These are phyloP conservation scores for Cataglyphis altisquamis DNA, from an alignment of 2,888 invertebrate species.

Conservation along the genomic window DNA sequence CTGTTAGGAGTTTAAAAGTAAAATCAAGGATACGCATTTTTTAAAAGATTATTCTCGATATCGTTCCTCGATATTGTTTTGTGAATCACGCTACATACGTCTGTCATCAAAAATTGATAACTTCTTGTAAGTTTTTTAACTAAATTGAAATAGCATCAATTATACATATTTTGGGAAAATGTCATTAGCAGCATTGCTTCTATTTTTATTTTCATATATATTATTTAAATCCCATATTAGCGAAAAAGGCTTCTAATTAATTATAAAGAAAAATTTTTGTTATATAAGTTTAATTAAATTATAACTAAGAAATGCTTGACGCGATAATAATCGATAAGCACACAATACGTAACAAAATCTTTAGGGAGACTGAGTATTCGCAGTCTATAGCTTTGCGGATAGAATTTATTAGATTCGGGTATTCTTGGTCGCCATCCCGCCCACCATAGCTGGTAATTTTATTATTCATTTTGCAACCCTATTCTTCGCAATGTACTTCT, in stretches of 20 bases:
- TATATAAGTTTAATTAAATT: neutral
- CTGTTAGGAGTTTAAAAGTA: neutral
- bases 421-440: neutral
- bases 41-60: neutral
- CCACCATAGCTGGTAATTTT: neutral
- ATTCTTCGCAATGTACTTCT: neutral
- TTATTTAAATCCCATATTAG: neutral
- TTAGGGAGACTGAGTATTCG: neutral
- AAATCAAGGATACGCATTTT: neutral
- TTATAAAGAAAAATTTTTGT: neutral
- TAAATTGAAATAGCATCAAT: neutral
- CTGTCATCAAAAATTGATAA: neutral
- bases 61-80: neutral
- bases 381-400: slow-evolving; percentile 12
- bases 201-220: neutral
- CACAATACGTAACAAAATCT: neutral
- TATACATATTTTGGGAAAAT: neutral
- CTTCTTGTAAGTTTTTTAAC: neutral
- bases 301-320: neutral
- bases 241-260: neutral
- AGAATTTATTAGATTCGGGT: neutral
- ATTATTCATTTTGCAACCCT: slow-evolving; percentile 17
- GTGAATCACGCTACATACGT: neutral
- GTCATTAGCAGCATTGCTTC: neutral
- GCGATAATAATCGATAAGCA: neutral